Conservation (phyloP, 2,888 invertebrate genomes). For the Lasioglossum zephyrum region DNA sequence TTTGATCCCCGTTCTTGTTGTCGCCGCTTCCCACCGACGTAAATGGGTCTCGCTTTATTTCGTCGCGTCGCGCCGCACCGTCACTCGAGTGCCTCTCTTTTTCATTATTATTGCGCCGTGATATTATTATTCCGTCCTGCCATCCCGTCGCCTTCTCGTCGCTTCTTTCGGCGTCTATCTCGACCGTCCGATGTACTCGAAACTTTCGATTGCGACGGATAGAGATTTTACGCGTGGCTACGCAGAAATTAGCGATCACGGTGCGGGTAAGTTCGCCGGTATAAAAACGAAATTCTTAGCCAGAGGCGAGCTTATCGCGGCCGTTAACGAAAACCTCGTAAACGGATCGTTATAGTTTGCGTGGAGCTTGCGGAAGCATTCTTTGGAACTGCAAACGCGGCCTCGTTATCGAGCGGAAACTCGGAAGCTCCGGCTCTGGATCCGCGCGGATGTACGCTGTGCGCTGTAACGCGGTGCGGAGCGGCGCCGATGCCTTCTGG, state of each 20-base stretch:
- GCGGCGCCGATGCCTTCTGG: slow-evolving; percentile 41
- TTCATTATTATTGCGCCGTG: slow-evolving; percentile 18
- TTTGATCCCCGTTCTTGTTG: slow-evolving; percentile 31
- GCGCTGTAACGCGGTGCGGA: neutral
- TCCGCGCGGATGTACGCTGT: slow-evolving; percentile 18
- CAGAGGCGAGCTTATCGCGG: slow-evolving; percentile 52
- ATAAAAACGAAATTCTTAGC: slow-evolving; percentile 27
- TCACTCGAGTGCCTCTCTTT: slow-evolving; percentile 3
- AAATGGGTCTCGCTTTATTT: slow-evolving; percentile 57
- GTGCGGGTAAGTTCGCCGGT: neutral
- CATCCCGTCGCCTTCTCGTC: neutral
- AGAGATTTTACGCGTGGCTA: neutral
- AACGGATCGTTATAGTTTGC: slow-evolving; percentile 40
- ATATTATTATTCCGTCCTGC: slow-evolving; percentile 47
- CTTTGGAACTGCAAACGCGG: slow-evolving; percentile 56
- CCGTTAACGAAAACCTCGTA: slow-evolving; percentile 62
- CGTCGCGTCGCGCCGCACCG: slow-evolving; percentile 14
- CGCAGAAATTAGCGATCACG: neutral
- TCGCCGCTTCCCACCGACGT: slow-evolving; percentile 29
- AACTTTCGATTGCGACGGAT: neutral
- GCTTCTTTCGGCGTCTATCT: neutral
- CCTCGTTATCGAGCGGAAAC: slow-evolving; percentile 60
- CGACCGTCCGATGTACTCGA: neutral
- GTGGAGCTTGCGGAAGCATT: slow-evolving; percentile 34
- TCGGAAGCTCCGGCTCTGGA: slow-evolving; percentile 52